Evolutionary conservation across 2,797 vertebrate genomes (phyloP).

Genomic region (Squalus acanthias): DNA sequence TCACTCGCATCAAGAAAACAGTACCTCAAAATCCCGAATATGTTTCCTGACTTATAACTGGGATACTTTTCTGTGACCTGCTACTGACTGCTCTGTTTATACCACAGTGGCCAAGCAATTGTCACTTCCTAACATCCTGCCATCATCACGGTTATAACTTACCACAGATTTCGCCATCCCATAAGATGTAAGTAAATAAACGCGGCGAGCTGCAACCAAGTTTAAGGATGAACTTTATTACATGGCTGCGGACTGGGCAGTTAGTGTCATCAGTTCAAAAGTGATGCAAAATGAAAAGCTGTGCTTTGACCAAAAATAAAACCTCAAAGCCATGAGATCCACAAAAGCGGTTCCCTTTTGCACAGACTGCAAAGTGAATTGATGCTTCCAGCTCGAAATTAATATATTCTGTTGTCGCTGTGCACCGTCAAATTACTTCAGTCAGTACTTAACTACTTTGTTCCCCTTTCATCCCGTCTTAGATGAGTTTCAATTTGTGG

Average conservation of each 20-base stretch:
- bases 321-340: neutral
- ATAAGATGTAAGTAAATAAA: neutral
- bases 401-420: neutral
- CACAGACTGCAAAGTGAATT: neutral
- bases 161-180: neutral
- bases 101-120: neutral
- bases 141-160: neutral
- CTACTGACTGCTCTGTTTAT: neutral
- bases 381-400: neutral
- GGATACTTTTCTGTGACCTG: neutral
- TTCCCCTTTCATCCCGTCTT: neutral
- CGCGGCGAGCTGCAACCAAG: neutral
- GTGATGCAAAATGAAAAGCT: too few species aligned
- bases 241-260: neutral
- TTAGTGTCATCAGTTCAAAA: neutral
- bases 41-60: neutral
- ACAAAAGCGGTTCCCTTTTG: neutral
- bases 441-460: neutral
- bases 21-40: neutral
- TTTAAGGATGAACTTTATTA: slow-evolving; percentile 7
- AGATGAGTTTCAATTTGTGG: neutral
- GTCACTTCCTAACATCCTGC: neutral
- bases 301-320: too few species aligned
- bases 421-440: neutral
- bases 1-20: neutral